Base-by-base conservation (phyloP, 2,113 vertebrate species). In the Genyomyrus donnyi region DNA sequence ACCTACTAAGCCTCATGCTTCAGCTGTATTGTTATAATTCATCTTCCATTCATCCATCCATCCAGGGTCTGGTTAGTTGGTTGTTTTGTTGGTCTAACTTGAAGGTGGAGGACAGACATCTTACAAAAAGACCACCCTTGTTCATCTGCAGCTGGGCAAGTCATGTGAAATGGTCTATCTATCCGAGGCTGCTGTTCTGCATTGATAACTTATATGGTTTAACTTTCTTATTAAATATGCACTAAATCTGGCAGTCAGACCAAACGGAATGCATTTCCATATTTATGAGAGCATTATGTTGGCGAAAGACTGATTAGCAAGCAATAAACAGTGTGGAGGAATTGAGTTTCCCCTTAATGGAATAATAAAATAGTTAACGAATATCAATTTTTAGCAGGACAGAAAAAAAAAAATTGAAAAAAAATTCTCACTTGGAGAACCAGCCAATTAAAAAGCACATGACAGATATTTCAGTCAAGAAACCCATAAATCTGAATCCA, bases 361-460 rank as follows among this genome's bases (percentile, higher is more conserved):
- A 87, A 56, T 87, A 87, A 53, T 87, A 87, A 87, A 87, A 87
- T 39, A 87, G 50, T 31, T 87, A 35, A 10, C 50, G 85, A 50
- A 86, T 27, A 49, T 31, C 85, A 87, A 87, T 53, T 87, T 53
- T 53, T 27, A 49, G 84, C 46, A 86, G 48, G 21, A 48, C 21
- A 48, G 83, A 50, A 49, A 42, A 48, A 84, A 85, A 86, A 50
- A 70, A 31, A 3, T 27, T 3, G 62, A n/a, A 70, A 70, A 66
- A 66, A 70, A 70, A 4, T 13, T 5, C n/a, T 70, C 62, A 70
- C 62, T 70, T 5, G 1, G 62, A 70, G 62, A 70, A 80, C 15
- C 74, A 7, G 74, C 31, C 74, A 80, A 39, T 39, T 80, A 80
- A 80, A 39, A 39, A 35, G 6, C 15, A 80, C 74, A 8, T 15